Evolutionary conservation across 2,113 vertebrate species (phyloP).

Genomic region (Chlorodrepanis virens): DNA sequence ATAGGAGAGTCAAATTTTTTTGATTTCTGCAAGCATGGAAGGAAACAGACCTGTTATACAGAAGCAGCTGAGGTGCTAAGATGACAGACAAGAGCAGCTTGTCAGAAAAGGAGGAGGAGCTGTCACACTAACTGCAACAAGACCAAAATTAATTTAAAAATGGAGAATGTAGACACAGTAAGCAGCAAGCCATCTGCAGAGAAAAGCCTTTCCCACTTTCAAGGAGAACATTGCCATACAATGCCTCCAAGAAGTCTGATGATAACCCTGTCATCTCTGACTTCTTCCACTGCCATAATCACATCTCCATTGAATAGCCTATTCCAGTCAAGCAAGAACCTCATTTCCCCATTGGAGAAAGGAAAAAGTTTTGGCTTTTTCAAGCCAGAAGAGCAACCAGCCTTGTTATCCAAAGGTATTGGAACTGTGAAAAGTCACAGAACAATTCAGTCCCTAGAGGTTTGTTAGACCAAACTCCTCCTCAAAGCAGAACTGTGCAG

Average conservation of each 20-base stretch:
- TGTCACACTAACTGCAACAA: constrained; percentile 28
- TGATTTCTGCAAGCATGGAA: constrained; percentile 16
- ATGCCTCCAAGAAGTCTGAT: neutral
- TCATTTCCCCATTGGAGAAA: neutral
- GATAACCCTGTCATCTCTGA: neutral
- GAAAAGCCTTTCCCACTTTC: neutral
- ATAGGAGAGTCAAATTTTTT: constrained; percentile 2
- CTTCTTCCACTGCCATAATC: neutral
- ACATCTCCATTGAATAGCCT: neutral
- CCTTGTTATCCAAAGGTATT: neutral
- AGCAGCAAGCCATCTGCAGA: neutral
- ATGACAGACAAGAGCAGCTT: constrained; percentile 42
- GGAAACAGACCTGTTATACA: constrained; percentile 49
- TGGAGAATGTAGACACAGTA: neutral
- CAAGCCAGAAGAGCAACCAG: neutral
- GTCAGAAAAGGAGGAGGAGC: constrained; percentile 42
- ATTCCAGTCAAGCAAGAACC: neutral
- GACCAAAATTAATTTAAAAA: constrained; percentile 14
- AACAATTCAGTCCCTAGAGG: neutral
- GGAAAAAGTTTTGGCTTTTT: neutral
- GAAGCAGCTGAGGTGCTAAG: constrained; percentile 55
- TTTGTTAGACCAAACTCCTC: neutral
- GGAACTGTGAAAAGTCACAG: neutral
- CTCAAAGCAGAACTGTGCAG: neutral
- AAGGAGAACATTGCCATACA: neutral